Evolutionary conservation across 2,888 invertebrate species (phyloP), one percentile per base, ranked within the genome.

Genomic region (Rhamphomyia laevipes): DNA sequence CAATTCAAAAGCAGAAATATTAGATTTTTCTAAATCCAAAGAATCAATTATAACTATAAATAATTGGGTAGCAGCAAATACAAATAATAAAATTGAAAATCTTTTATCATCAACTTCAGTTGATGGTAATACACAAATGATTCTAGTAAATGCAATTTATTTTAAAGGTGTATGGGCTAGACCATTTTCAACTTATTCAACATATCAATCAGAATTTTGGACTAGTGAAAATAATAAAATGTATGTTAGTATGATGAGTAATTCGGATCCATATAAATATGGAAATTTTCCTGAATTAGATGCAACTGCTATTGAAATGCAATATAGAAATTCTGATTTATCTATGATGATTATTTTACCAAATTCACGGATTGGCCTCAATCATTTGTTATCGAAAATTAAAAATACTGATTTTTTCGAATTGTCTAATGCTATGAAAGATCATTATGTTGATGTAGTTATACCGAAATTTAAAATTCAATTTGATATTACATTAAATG

Each of bases 381-480:
- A 68, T 3, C 68, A 70, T 0, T 62, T 90, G 42, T 77, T 87
- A 59, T 57, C 70, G 2, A 81, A 81, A 58, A 59, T 90, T 40
- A 73, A 75, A 0, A 63, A 63, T 3, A 66, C 77, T 33, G 73
- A 80, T 43, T 60, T 86, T 35, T 61, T 63, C 0, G 74, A 76
- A 1, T 60, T 83, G 13, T 64, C 71, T 0, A 59, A 69, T 0
- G 67, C 67, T 13, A 71, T 79, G 75, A 56, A 53, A 23, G 49
- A 59, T 1, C 67, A 70, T 0, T 79, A 82, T 63, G 81, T 68
- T 9, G 55, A 59, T 46, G 74, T 90, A 10, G 72, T 73, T 5
- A 58, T 91, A 48, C 91, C 91, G 2, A 86, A 82, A 66, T 91
- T 91, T 66, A 85, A 82, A 66, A 78, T 89, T 44, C 87, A 90